Base-by-base conservation (phyloP, 23 tunicate genomes). In the Aplidium turbinatum region DNA sequence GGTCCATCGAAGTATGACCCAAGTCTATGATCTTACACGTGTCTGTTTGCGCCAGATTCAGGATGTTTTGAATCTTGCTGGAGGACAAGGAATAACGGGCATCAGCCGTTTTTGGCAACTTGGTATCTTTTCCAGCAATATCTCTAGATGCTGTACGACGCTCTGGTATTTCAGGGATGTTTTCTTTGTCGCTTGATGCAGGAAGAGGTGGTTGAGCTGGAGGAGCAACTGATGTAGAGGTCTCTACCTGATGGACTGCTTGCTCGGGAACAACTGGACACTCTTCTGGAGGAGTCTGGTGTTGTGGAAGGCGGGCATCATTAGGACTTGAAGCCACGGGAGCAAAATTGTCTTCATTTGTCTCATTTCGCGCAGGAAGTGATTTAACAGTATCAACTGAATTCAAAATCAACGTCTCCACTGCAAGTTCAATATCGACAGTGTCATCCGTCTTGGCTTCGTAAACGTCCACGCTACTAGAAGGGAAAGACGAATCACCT, bases 1-100 rank as follows among this genome's bases (percentile, higher is more conserved):
- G 64, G 38, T 80, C 85, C 58, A 80, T 40, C 5, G 85, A 80
- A 13, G 36, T 47, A 32, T 51, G 47, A 36, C 85, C 85, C 18
- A 80, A 58, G 42, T 80, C 62, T 40, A 80, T 40, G 9, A 80
- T 80, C 22, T 54, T 20, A 2, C 52, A 46, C 18, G 18, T 32
- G 24, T 68, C 29, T 25, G 26, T 75, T 40, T 34, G 45, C 6
- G 22, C 53, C 3, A 39, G 13, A 21, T 55, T 21, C 39, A 4
- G 22, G 3, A 48, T 50, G 9, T 18, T 30, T 9, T 16, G 19
- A 16, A 9, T 21, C 20, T 26, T 4, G 24, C 72, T 65, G 3
- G 48, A 7, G 16, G 53, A 16, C 53, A 30, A 19, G 35, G n/a
- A 4, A n/a, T n/a, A n/a, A n/a, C n/a, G n/a, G n/a, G n/a, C n/a